Conservation (phyloP, 2,797 vertebrate species). For the Xiphorhynchus erythropygius region DNA sequence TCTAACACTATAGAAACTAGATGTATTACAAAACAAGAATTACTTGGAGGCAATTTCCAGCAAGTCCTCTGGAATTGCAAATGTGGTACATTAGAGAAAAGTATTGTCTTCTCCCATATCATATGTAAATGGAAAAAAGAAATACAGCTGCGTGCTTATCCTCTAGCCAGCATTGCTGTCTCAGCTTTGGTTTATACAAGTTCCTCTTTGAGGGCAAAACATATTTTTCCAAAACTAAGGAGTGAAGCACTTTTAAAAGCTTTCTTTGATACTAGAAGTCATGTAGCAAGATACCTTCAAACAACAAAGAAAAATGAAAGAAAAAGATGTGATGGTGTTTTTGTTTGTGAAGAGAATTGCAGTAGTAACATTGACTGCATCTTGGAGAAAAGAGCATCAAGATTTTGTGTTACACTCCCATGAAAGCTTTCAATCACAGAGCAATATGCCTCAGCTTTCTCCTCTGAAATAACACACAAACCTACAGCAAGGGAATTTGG, state of each 20-base stretch:
- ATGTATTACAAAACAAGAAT: not conserved
- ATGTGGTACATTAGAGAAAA: not conserved
- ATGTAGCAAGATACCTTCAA: not conserved
- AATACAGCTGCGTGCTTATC: not conserved
- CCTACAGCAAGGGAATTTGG: rapidly evolving
- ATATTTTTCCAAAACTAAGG: not conserved
- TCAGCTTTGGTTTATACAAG: not conserved
- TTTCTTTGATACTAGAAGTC: not conserved
- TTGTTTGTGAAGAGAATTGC: not conserved
- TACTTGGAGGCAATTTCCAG: conserved; percentile 4
- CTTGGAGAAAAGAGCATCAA: not conserved
- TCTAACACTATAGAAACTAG: not conserved
- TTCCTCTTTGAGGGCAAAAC: not conserved
- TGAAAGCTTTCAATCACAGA: not conserved
- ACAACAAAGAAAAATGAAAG: not conserved
- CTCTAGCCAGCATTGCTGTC: not conserved
- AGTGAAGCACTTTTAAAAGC: not conserved
- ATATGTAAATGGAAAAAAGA: conserved; percentile 3
- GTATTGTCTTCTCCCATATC: not conserved
- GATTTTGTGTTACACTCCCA: not conserved
- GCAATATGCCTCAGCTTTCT: not conserved
- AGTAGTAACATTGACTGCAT: not conserved
- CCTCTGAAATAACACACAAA: not conserved
- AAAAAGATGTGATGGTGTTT: not conserved
- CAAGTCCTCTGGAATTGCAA: conserved; percentile 5